phyloP scores from a whole-genome alignment of 2,113 vertebrate genomes.

The Caranx melampygus region DNA sequence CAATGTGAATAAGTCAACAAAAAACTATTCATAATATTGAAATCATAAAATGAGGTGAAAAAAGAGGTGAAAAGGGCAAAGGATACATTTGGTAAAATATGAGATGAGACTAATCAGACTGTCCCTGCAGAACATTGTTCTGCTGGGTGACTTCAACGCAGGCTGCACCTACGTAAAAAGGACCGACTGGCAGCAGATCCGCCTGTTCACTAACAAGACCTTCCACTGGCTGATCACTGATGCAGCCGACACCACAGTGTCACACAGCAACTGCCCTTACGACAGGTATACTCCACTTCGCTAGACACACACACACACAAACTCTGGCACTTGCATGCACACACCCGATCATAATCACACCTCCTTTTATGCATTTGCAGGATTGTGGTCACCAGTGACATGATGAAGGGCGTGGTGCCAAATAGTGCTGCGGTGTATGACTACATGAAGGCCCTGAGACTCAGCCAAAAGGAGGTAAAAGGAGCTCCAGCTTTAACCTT shows the following conservation, averaged over 20 bases:
- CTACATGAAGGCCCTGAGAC: constrained; percentile 81
- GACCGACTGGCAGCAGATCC: constrained; percentile 84
- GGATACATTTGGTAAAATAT: neutral
- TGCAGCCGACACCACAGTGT: constrained; percentile 87
- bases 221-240: constrained; percentile 92
- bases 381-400: constrained; percentile 86
- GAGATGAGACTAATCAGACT: rapidly evolving
- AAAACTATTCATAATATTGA: too few relatives aligned
- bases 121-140: constrained; percentile 86
- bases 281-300: constrained; percentile 83
- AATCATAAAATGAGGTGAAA: neutral
- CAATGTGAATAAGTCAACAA: constrained; percentile 72
- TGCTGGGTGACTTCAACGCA: constrained; percentile 93
- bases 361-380: constrained; percentile 70
- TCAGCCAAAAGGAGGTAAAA: constrained; percentile 85
- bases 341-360: neutral
- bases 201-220: constrained; percentile 86
- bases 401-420: constrained; percentile 82
- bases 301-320: neutral
- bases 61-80: neutral
- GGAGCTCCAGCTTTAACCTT: neutral
- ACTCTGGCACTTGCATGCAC: neutral
- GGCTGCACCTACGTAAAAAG: constrained; percentile 86
- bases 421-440: constrained; percentile 84
- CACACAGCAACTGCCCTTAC: constrained; percentile 87